A percentile compares a stretch with the other conserved stretches of the same genome.
Conservation (phyloP, 2,888 invertebrate species). For the Calliphora vomitoria region DNA sequence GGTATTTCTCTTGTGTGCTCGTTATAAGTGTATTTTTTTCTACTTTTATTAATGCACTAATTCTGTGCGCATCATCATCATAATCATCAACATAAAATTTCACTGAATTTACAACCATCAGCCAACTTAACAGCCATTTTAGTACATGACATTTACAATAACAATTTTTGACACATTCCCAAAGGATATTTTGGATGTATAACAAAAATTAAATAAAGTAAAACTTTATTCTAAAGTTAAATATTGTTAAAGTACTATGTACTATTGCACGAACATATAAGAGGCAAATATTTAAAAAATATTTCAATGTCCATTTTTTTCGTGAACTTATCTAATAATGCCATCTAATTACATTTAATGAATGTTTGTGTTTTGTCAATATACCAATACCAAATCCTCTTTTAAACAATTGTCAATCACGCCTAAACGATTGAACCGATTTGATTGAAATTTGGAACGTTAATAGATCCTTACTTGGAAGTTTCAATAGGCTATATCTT, state of each 20-base stretch:
- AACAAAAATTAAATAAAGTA: not conserved
- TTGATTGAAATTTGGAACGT: too few species aligned
- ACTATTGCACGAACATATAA: not conserved
- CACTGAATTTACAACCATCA: slow-evolving; percentile 21
- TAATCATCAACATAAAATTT: slow-evolving; percentile 27
- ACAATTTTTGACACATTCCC: slow-evolving; percentile 57
- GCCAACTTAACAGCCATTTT: slow-evolving; percentile 30
- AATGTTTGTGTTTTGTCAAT: too few species aligned
- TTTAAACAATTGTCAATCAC: too few species aligned
- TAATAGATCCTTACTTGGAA: too few species aligned
- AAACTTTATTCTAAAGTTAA: slow-evolving; percentile 32
- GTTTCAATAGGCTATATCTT: too few species aligned
- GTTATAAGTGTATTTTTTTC: slow-evolving; percentile 6
- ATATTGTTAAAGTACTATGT: not conserved
- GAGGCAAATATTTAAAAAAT: too few species aligned
- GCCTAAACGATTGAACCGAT: too few species aligned
- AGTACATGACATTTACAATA: slow-evolving; percentile 42
- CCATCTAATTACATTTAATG: too few species aligned
- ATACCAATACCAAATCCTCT: too few species aligned
- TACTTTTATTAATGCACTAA: slow-evolving; percentile 37
- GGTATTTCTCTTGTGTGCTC: not conserved
- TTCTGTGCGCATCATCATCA: slow-evolving; percentile 37
- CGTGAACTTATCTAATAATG: too few species aligned
- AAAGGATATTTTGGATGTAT: slow-evolving; percentile 24
- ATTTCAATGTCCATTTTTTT: too few species aligned